phyloP scores from a whole-genome alignment of 2,888 invertebrate genomes.

The Tuta absoluta region DNA sequence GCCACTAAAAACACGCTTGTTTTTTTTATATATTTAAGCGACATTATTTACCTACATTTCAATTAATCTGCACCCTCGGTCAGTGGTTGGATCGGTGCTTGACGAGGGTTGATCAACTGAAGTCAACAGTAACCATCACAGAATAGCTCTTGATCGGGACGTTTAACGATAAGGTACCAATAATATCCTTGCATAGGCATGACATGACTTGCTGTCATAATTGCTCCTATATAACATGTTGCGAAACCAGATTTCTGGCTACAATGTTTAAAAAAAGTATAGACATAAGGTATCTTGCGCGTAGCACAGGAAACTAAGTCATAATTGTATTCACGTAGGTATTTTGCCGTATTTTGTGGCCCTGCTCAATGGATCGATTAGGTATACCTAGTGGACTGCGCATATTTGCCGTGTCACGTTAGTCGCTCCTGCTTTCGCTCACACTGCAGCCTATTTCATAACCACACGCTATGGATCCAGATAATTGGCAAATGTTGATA shows the following conservation, averaged over 20 bases:
- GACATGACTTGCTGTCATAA: too few relatives aligned
- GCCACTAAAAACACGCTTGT: slow-evolving; percentile 48
- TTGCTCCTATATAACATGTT: too few relatives aligned
- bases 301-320: too few relatives aligned
- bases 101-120: too few relatives aligned
- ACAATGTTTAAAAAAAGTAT: too few relatives aligned
- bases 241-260: too few relatives aligned
- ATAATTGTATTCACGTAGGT: too few relatives aligned
- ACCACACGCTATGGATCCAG: slow-evolving; percentile 77
- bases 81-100: not conserved
- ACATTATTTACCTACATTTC: not conserved
- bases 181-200: too few relatives aligned
- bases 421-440: slow-evolving; percentile 30
- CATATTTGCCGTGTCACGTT: slow-evolving; percentile 31
- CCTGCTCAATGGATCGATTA: slow-evolving; percentile 75
- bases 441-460: slow-evolving; percentile 37
- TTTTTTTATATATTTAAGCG: not conserved
- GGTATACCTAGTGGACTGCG: slow-evolving; percentile 73
- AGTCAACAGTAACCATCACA: too few relatives aligned
- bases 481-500: slow-evolving; percentile 80
- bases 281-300: too few relatives aligned
- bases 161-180: too few relatives aligned
- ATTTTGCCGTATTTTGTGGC: slow-evolving; percentile 40
- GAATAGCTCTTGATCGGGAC: too few relatives aligned
- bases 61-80: not conserved